Conservation (phyloP, 1,140 invertebrate species). For the Lasaia peninsularis region DNA sequence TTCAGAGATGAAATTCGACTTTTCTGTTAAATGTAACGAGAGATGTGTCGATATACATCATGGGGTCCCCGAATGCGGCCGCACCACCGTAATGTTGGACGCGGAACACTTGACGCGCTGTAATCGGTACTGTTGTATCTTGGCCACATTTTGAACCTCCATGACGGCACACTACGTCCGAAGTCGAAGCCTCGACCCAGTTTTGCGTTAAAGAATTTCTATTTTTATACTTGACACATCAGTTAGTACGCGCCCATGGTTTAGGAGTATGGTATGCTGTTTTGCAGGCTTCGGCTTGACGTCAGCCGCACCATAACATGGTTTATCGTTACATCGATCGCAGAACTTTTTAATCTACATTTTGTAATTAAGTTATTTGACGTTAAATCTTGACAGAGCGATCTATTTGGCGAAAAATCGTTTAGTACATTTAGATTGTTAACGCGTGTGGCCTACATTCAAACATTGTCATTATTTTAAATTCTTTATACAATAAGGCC, state of each 20-base stretch:
- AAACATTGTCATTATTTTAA: slow-evolving; percentile 25
- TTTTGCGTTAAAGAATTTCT: slow-evolving; percentile 33
- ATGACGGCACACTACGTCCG: slow-evolving; percentile 36
- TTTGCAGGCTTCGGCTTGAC: slow-evolving; percentile 33
- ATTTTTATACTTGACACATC: slow-evolving; percentile 39
- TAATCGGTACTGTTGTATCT: slow-evolving; percentile 17
- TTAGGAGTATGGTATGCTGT: slow-evolving; percentile 1
- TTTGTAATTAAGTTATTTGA: slow-evolving; percentile 10
- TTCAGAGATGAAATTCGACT: slow-evolving; percentile 70
- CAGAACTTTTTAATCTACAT: slow-evolving; percentile 14
- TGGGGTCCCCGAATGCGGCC: slow-evolving; percentile 23
- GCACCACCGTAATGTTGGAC: slow-evolving; percentile 11
- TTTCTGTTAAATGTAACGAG: slow-evolving; percentile 67
- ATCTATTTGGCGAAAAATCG: slow-evolving; percentile 38
- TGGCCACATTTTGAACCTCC: slow-evolving; percentile 41
- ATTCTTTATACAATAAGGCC: slow-evolving; percentile 20
- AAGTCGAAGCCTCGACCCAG: slow-evolving; percentile 34
- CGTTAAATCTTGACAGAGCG: slow-evolving; percentile 14
- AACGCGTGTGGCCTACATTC: slow-evolving; percentile 37
- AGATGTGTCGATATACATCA: slow-evolving; percentile 36
- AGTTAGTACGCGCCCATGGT: slow-evolving; percentile 1
- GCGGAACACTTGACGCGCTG: slow-evolving; percentile 13
- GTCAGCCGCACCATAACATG: slow-evolving; percentile 26
- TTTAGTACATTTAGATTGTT: slow-evolving; percentile 32
- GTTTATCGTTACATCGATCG: slow-evolving; percentile 36